Evolutionary conservation across 2,888 invertebrate species (phyloP).

Genomic region (Apodemia hepburni): DNA sequence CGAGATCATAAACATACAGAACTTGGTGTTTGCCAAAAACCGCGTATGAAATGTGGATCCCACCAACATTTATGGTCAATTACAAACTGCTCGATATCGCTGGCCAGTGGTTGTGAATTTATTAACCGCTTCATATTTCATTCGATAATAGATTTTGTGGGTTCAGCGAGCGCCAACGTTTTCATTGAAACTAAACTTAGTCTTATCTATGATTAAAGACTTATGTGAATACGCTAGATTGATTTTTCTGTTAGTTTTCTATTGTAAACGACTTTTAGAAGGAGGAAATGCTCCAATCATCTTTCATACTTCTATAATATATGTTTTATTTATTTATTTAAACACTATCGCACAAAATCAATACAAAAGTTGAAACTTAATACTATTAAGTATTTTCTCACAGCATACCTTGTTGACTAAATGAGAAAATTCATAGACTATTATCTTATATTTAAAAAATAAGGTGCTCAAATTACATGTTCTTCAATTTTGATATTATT

Average conservation of each 20-base stretch:
- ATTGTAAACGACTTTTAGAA: not conserved
- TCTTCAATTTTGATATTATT: too few relatives aligned
- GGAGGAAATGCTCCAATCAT: too few relatives aligned
- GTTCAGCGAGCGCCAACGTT: conserved; percentile 21
- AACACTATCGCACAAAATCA: too few relatives aligned
- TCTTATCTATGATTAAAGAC: conserved; percentile 10
- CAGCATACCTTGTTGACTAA: too few relatives aligned
- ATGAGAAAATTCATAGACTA: too few relatives aligned
- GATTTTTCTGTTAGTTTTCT: not conserved
- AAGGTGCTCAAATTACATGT: too few relatives aligned
- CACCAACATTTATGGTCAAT: conserved; percentile 31
- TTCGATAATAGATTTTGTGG: conserved; percentile 27
- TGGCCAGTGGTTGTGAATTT: conserved; percentile 25
- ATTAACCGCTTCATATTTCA: conserved; percentile 29
- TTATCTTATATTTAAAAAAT: too few relatives aligned
- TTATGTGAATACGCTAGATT: not conserved
- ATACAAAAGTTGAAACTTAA: too few relatives aligned
- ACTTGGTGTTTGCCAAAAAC: conserved; percentile 31
- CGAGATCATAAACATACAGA: conserved; percentile 22
- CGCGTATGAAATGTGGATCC: conserved; percentile 28
- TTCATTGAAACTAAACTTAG: conserved; percentile 22
- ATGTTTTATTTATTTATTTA: too few relatives aligned
- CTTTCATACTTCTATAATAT: too few relatives aligned
- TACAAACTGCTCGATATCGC: conserved; percentile 29
- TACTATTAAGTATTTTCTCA: too few relatives aligned